Percentiles rank a stretch among this genome's conserved stretches.
Evolutionary conservation across 2,888 invertebrate species (phyloP).

Genomic region (Brachyopa scutellaris): DNA sequence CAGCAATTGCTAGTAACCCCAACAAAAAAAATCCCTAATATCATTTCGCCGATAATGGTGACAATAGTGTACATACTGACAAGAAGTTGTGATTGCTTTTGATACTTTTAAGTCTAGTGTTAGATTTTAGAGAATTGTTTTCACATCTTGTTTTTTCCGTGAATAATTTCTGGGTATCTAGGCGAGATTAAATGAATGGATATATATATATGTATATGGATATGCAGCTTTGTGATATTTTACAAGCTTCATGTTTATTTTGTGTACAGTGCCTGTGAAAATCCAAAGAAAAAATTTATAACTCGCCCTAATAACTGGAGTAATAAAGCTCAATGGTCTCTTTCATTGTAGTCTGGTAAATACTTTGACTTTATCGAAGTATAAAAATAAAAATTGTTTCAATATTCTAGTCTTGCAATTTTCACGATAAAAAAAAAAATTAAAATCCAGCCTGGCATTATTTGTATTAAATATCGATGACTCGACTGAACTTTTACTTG

Average conservation of each 20-base stretch:
- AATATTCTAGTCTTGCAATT: background rate
- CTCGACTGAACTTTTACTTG: background rate
- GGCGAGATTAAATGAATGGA: background rate
- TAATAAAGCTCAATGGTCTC: no score
- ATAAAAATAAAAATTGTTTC: no score
- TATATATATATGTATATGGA: slow-evolving; percentile 2
- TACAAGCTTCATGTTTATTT: slow-evolving; percentile 27
- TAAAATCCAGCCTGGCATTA: background rate
- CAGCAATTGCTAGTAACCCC: background rate
- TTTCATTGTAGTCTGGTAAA: no score
- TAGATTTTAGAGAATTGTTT: slow-evolving; percentile 20
- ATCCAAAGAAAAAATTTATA: background rate
- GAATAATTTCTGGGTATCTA: slow-evolving; percentile 9
- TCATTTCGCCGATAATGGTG: slow-evolving; percentile 57
- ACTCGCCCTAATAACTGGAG: no score
- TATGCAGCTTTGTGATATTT: slow-evolving; percentile 19
- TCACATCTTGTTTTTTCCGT: slow-evolving; percentile 11
- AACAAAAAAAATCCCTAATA: slow-evolving; percentile 1
- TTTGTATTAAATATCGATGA: background rate
- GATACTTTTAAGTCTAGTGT: slow-evolving; percentile 31
- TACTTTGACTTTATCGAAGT: no score
- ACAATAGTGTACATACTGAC: slow-evolving; percentile 62
- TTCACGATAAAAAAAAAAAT: background rate
- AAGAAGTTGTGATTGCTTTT: slow-evolving; percentile 35
- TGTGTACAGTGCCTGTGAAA: slow-evolving; percentile 43